Percentiles rank a stretch among this genome's conserved stretches.
Conservation (phyloP, 2,888 invertebrate species). For the Augochlorella aurata region DNA sequence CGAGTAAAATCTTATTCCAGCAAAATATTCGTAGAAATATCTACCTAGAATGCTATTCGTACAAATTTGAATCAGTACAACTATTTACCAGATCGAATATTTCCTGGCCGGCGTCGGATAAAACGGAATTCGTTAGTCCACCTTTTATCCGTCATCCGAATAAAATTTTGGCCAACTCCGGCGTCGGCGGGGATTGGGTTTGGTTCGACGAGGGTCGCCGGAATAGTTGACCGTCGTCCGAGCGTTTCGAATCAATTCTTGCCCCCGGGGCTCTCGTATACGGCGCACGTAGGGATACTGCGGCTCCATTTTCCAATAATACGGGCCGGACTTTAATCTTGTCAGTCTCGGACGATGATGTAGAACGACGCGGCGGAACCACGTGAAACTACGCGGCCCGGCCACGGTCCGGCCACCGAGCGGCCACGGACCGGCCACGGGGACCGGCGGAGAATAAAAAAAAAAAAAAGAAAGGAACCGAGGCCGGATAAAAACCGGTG, state of each 20-base stretch:
- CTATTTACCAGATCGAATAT: too few species aligned
- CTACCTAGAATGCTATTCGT: too few species aligned
- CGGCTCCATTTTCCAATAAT: slow-evolving; percentile 68
- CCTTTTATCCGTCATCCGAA: too few species aligned
- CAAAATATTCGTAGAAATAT: too few species aligned
- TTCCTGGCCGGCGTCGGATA: too few species aligned
- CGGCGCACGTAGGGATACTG: slow-evolving; percentile 56
- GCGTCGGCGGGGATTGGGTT: not conserved
- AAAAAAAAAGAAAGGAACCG: not conserved
- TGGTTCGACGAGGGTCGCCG: slow-evolving; percentile 12
- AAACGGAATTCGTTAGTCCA: too few species aligned
- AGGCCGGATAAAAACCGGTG: not conserved
- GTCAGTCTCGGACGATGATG: slow-evolving; percentile 64
- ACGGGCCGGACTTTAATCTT: slow-evolving; percentile 67
- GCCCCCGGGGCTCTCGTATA: slow-evolving; percentile 42
- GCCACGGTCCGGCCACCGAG: too few species aligned
- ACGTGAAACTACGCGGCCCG: slow-evolving; percentile 19
- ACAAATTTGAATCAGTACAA: too few species aligned
- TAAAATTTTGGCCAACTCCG: too few species aligned
- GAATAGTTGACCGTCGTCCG: slow-evolving; percentile 55
- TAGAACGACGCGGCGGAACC: slow-evolving; percentile 31
- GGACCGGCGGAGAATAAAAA: not conserved
- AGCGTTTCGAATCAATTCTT: slow-evolving; percentile 64
- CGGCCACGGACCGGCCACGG: too few species aligned
- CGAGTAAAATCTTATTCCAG: too few species aligned